Evolutionary conservation across 1,140 invertebrate species (phyloP).

Genomic region (Habropoda laboriosa): DNA sequence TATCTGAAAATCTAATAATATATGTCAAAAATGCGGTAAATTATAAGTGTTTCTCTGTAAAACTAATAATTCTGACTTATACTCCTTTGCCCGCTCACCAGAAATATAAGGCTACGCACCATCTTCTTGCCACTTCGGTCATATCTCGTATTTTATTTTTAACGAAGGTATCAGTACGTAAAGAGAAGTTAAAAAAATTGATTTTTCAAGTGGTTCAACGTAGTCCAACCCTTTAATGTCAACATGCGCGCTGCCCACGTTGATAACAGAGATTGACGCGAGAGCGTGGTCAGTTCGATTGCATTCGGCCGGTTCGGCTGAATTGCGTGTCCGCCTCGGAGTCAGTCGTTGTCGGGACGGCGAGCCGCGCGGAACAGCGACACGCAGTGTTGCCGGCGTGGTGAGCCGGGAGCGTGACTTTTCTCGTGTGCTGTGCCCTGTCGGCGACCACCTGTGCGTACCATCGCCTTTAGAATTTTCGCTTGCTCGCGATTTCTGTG

Average conservation of each 20-base stretch:
- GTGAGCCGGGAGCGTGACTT: conserved; percentile 9
- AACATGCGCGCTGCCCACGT: not conserved
- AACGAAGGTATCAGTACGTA: too few species aligned
- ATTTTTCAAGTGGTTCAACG: too few species aligned
- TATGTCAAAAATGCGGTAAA: too few species aligned
- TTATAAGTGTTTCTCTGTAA: too few species aligned
- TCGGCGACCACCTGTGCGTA: conserved; percentile 19
- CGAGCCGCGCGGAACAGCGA: conserved; percentile 30
- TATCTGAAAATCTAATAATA: too few species aligned
- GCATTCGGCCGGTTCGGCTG: conserved; percentile 29
- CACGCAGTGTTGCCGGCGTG: not conserved
- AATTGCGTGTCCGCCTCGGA: conserved; percentile 36
- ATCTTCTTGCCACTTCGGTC: too few species aligned
- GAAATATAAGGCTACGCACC: too few species aligned
- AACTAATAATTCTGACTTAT: too few species aligned
- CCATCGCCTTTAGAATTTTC: conserved; percentile 9
- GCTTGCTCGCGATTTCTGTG: not conserved
- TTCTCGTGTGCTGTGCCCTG: not conserved
- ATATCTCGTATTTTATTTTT: too few species aligned
- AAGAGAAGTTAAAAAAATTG: too few species aligned
- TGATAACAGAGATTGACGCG: conserved; percentile 23
- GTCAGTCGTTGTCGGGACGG: conserved; percentile 61
- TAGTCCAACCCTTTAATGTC: too few species aligned
- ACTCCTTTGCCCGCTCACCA: too few species aligned
- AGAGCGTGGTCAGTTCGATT: conserved; percentile 55